phyloP scores from a whole-genome alignment of 2,113 vertebrate species.

The Sander lucioperca region DNA sequence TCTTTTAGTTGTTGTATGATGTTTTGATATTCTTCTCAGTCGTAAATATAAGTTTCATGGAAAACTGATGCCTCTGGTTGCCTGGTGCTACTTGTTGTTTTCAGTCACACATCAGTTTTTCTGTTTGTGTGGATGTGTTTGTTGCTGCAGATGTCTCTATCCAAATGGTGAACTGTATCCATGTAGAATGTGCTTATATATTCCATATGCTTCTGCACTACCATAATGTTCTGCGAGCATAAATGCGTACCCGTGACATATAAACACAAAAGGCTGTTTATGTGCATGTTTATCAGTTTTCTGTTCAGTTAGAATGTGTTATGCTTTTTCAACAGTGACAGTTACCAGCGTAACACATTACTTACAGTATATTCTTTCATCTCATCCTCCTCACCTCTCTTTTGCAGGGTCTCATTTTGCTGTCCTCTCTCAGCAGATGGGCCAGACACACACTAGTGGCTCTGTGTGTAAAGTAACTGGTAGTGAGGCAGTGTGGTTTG shows the following conservation, averaged over 20 bases:
- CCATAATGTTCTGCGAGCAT: not conserved
- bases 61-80: not conserved
- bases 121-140: not conserved
- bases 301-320: slow-evolving; percentile 31
- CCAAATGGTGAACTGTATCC: not conserved
- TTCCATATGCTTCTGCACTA: not conserved
- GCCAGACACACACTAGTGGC: slow-evolving; percentile 76
- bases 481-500: slow-evolving; percentile 3
- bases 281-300: slow-evolving; percentile 10
- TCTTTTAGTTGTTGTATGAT: not conserved
- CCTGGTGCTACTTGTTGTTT: not conserved
- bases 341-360: slow-evolving; percentile 6
- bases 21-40: not conserved
- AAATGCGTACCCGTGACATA: not conserved
- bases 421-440: slow-evolving; percentile 77
- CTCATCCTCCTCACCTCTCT: slow-evolving; percentile 15
- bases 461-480: slow-evolving; percentile 60
- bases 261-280: not conserved
- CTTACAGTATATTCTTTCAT: slow-evolving; percentile 2
- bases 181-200: not conserved
- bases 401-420: slow-evolving; percentile 59
- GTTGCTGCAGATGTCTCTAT: not conserved
- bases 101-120: slow-evolving; percentile 5
- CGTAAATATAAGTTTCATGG: not conserved
- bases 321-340: slow-evolving; percentile 15